phyloP scores from a whole-genome alignment of 1,140 invertebrate species.

The Phortica variegata region DNA sequence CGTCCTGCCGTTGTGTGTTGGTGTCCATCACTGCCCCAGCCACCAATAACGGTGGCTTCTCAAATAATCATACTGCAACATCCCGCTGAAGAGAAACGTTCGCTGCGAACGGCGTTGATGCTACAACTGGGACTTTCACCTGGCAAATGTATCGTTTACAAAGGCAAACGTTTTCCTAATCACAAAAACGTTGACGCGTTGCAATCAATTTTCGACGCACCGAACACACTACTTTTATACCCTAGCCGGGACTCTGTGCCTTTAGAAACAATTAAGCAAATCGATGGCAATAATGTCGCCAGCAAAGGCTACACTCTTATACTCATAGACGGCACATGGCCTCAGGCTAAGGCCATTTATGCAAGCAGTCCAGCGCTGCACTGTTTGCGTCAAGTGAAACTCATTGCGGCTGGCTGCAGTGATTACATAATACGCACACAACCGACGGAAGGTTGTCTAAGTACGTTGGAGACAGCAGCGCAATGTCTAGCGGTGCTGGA shows the following conservation, averaged over 20 bases:
- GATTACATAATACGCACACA: conserved; percentile 92
- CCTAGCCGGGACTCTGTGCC: conserved; percentile 71
- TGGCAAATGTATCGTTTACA: conserved; percentile 75
- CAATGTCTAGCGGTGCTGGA: conserved; percentile 78
- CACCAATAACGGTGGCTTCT: conserved; percentile 67
- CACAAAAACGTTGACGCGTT: conserved; percentile 67
- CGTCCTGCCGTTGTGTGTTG: conserved; percentile 85
- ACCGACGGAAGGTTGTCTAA: conserved; percentile 86
- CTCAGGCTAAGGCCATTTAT: conserved; percentile 86
- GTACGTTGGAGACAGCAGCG: conserved; percentile 87
- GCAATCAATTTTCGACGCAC: conserved; percentile 65
- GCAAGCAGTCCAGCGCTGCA: conserved; percentile 70
- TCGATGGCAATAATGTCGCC: conserved; percentile 34
- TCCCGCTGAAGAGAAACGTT: conserved; percentile 88
- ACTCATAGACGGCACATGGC: conserved; percentile 91
- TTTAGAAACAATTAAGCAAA: conserved; percentile 58
- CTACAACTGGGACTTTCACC: conserved; percentile 71
- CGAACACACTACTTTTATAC: conserved; percentile 79
- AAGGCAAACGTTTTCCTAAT: conserved; percentile 81
- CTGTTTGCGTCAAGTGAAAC: conserved; percentile 72
- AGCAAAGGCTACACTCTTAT: conserved; percentile 72
- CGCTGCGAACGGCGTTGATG: conserved; percentile 87
- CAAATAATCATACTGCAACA: conserved; percentile 84
- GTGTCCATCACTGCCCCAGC: conserved; percentile 77
- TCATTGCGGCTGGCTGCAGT: conserved; percentile 70